Evolutionary conservation across 2,888 invertebrate genomes (phyloP), one percentile per base, ranked within the genome.

Genomic region (Nymphalis urticae): DNA sequence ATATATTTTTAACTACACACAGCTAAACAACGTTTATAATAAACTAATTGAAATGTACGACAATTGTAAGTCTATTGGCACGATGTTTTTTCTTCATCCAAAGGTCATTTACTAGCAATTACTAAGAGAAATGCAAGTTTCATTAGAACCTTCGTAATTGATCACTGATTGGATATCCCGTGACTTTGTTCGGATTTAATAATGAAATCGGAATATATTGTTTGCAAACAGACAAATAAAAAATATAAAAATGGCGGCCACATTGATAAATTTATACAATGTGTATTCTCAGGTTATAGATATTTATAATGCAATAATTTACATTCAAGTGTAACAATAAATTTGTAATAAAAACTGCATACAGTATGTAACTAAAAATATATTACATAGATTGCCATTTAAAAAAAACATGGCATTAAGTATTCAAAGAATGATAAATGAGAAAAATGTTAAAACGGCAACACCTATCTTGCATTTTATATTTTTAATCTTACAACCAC

Each of bases 21-120:
- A 13, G 13, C 10, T 42, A 42, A 42, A 42, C 36, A 9, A 9
- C 42, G 13, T 42, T 42, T 32, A 8, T 9, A 51, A 27, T 59
- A 69, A 59, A 61, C 21, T n/a, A 64, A 64, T 68, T 24, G 24
- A 64, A 65, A 62, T 65, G 47, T 50, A 58, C 62, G 65, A 61
- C 36, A 54, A 64, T 60, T 48, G 21, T 47, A 64, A 32, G 54
- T 17, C 42, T 42, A 42, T 42, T 13, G 67, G 47, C 16, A 68
- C 32, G 63, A 64, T 53, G 59, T 1, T 7, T n/a, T 61, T 65
- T 69, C 65, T 65, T 62, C 13, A n/a, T n/a, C 42, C 19, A 32
- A 50, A 42, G 21, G 13, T 48, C 56, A 61, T 10, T 62, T 69
- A 56, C 47, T 32, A 19, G 60, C 54, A 56, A 27, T 32, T 56